Conservation (phyloP, 2,797 vertebrate species). For the Austrolebias charrua region DNA sequence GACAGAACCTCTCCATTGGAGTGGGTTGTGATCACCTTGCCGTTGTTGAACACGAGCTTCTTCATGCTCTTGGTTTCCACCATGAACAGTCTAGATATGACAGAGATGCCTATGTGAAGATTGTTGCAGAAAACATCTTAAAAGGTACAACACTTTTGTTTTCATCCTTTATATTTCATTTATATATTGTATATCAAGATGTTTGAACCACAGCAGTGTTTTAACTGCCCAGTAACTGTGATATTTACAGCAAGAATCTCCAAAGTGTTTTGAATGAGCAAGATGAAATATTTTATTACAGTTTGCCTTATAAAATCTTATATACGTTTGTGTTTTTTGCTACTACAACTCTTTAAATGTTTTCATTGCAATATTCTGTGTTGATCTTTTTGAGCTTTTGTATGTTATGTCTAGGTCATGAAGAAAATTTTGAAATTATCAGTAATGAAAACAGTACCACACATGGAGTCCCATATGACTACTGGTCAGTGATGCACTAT, state of each 20-base stretch:
- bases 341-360: rapidly evolving
- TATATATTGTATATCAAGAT: background rate
- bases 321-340: background rate
- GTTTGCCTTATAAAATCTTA: too few species aligned
- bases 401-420: constrained; percentile 23
- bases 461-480: constrained; percentile 78
- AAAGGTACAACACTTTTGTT: constrained; percentile 55
- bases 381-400: background rate
- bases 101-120: constrained; percentile 84
- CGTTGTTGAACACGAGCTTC: constrained; percentile 84
- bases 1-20: constrained; percentile 84
- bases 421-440: constrained; percentile 5
- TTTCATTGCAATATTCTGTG: background rate
- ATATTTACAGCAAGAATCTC: background rate
- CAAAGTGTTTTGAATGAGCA: background rate
- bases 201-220: background rate
- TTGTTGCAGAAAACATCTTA: constrained; percentile 79
- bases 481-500: constrained; percentile 82
- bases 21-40: constrained; percentile 76
- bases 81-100: constrained; percentile 90
- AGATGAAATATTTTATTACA: too few species aligned
- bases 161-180: background rate
- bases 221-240: background rate
- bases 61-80: constrained; percentile 88
- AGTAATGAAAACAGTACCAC: constrained; percentile 11